Base-by-base conservation (phyloP, 2,797 vertebrate genomes). In the Myotis myotis region DNA sequence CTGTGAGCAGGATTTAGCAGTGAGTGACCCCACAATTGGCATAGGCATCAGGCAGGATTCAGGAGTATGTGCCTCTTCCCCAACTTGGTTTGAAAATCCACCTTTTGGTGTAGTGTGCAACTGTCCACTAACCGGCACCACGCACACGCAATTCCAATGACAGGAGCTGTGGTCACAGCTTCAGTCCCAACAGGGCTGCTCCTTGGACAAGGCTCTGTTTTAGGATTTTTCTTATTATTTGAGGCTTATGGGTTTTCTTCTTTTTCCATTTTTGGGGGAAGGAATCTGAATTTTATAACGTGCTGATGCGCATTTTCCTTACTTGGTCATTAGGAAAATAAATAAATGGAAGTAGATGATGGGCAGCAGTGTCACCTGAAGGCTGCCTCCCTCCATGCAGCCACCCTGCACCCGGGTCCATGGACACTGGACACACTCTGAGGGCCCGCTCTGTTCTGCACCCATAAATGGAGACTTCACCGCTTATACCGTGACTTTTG, bases 401-500 rank as follows among this genome's bases (percentile, higher is more conserved):
- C 1, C 17, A 28, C 3, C 30, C 23, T 53, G 51, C 30, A 3
- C 36, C 23, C 19, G 5, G 89, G 47, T 30, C 62, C 3, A 13
- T 1, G 5, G 66, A 28, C 9, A 3, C 8, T 0, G 0, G 28
- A 8, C 2, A 3, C 1, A 10, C 68, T 36, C 60, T 3, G 5
- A 8, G 16, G 38, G 20, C 12, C 4, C 25, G 1, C 17, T 53
- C 41, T 33, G 51, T 9, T 38, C 25, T 19, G 25, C 47, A 25
- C 12, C 9, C 16, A 22, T 7, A 41, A 47, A 12, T 1, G 1
- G 25, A 44, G 66, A 6, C 53, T 0, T n/a, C 41, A 3, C 33
- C 33, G 3, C 51, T 9, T 1, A 19, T 1, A 53, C 22, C 4
- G 20, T 30, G 51, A 70, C 9, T 16, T 28, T 17, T 12, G 36